These are phyloP conservation scores for Bubo blakistoni DNA, from an alignment of 2,113 vertebrate species.

Conservation along the genomic window DNA sequence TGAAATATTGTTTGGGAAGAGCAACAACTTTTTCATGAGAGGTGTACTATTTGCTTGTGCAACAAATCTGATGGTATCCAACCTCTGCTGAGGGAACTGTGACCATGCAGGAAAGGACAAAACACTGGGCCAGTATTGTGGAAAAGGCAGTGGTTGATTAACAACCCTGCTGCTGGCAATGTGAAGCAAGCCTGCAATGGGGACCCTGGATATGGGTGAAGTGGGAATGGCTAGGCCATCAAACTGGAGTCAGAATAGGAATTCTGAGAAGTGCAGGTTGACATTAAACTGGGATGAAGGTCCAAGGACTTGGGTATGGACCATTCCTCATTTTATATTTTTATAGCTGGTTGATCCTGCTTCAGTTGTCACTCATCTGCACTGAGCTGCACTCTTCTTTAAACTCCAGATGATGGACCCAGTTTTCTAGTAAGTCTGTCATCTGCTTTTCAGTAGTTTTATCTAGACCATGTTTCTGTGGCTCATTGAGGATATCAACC, in stretches of 20 bases:
- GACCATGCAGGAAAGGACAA: not conserved
- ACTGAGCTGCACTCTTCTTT: not conserved
- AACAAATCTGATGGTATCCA: not conserved
- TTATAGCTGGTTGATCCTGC: not conserved
- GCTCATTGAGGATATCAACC: not conserved
- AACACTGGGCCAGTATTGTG: not conserved
- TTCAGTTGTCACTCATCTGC: not conserved
- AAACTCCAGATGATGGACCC: not conserved
- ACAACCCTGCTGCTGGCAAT: not conserved
- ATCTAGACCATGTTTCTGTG: not conserved
- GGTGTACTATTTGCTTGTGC: not conserved
- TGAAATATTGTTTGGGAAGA: not conserved
- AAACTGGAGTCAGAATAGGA: not conserved
- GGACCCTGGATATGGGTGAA: not conserved
- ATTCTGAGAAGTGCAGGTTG: not conserved
- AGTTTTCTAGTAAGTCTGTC: not conserved
- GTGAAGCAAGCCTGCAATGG: not conserved
- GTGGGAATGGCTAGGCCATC: not conserved
- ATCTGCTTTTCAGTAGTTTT: conserved; percentile 20
- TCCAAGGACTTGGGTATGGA: not conserved
- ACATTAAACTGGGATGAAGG: not conserved
- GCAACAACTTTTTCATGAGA: not conserved
- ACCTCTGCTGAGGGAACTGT: not conserved
- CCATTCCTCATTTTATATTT: not conserved
- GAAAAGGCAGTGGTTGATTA: not conserved